Base-by-base conservation (phyloP, 2,888 invertebrate genomes). In the Drosophila subquinaria region DNA sequence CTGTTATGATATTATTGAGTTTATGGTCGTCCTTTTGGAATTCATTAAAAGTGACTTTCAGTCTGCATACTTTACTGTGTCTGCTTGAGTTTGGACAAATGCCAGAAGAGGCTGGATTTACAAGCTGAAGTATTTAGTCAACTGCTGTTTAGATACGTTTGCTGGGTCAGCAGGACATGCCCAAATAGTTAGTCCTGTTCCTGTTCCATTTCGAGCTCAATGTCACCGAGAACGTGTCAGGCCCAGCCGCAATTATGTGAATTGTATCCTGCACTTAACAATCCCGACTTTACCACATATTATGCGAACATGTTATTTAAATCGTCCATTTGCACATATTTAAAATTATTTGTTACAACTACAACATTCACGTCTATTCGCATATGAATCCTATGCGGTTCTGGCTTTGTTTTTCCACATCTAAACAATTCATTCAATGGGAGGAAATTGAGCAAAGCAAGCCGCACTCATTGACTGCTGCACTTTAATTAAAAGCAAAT, bases 401-500 rank as follows among this genome's bases (percentile, higher is more conserved):
- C 59, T 76, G 62, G 27, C 33, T 56, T 51, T 33, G 33, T 15
- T 13, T 13, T 56, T 53, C 2, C 42, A 23, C 47, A 35, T 42
- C 45, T 40, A 30, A 35, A 38, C 35, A 51, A 36, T 36, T 40
- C 56, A 67, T 69, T 63, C 62, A 68, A 60, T 66, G 50, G 38
- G 36, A 56, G 64, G 76, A 74, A 86, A 86, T 86, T 86, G 86
- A 88, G 76, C 73, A 86, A 90, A 90, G 90, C 73, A 59, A 52
- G 84, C 86, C 90, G 90, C 83, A 81, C 51, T 82, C 45, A 79
- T 67, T 73, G 84, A 48, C 78, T 69, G 66, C 68, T 77, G 73
- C 79, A 76, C 76, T 79, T 86, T 69, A 89, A 86, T 86, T 88
- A 81, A 75, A 70, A 69, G 51, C 57, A 71, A 70, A 73, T 84